Base-by-base conservation (phyloP, 2,888 invertebrate genomes). In the Cerceris ruficornis region DNA sequence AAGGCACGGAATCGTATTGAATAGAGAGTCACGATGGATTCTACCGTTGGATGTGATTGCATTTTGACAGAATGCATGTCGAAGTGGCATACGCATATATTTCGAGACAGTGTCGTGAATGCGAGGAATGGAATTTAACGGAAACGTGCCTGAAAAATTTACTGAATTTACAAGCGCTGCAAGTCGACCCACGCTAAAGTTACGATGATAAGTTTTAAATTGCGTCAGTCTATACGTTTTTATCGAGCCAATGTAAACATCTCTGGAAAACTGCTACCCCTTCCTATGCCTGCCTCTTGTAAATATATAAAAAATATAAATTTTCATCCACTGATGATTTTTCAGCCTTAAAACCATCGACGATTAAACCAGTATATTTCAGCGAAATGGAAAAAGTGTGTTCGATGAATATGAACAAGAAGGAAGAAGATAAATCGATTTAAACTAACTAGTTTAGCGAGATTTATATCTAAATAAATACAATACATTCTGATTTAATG, bases 11-110 rank as follows among this genome's bases (percentile, higher is more conserved):
- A 79, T 80, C 70, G 54, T 17, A 79, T 79, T 74, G 61, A 78
- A 77, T 74, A 69, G 73, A 78, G 69, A 11, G 66, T 66, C 46
- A 74, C 49, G 78, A 80, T 80, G 80, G 74, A 80, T 78, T 78
- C 75, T 57, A 68, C 65, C 74, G 69, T 59, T 75, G 77, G 83
- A 58, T 72, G 72, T 76, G 73, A 83, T 76, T 78, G 78, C 75
- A 78, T 78, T 78, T 74, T 83, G 75, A 69, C 70, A 69, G 62
- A 67, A 77, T 69, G 77, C 75, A 75, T 66, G 75, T 77, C 72
- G 82, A 72, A 78, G 69, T 69, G 78, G 68, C 77, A 77, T 28
- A 28, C 28, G 28, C 77, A 62, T 81, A 81, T 81, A 75, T 84
- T 80, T 77, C 69, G 74, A 43, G 74, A 64, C 62, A 79, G 58